Percentiles rank a stretch among this genome's conserved stretches.
phyloP scores from a whole-genome alignment of 2,888 invertebrate genomes.

The Drosophila helvetica region DNA sequence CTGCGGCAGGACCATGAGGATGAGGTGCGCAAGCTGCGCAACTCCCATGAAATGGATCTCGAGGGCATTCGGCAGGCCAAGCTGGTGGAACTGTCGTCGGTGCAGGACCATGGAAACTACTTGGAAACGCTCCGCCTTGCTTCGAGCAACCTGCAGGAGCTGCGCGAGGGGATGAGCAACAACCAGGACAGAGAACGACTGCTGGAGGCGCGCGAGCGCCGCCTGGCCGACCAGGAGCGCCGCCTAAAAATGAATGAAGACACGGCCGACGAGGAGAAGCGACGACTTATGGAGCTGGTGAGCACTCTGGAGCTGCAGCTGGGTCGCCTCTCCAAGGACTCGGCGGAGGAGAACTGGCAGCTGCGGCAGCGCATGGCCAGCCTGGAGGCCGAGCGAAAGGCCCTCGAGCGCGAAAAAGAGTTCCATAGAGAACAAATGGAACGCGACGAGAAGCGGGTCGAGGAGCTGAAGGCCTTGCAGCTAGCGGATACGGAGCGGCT shows the following conservation, averaged over 20 bases:
- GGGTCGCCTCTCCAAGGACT: slow-evolving; percentile 77
- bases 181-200: slow-evolving; percentile 79
- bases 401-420: slow-evolving; percentile 82
- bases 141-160: slow-evolving; percentile 79
- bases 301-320: slow-evolving; percentile 82
- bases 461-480: slow-evolving; percentile 81
- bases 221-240: slow-evolving; percentile 78
- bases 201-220: slow-evolving; percentile 77
- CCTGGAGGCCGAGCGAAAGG: slow-evolving; percentile 81
- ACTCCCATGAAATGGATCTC: slow-evolving; percentile 78
- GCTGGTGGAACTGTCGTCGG: slow-evolving; percentile 80
- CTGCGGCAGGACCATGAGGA: slow-evolving; percentile 80
- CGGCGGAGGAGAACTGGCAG: slow-evolving; percentile 83
- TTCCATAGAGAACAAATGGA: slow-evolving; percentile 80
- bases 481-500: slow-evolving; percentile 77
- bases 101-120: slow-evolving; percentile 83
- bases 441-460: slow-evolving; percentile 82
- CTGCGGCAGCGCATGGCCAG: slow-evolving; percentile 81
- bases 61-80: slow-evolving; percentile 83
- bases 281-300: slow-evolving; percentile 82
- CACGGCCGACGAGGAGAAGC: slow-evolving; percentile 78
- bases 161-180: slow-evolving; percentile 78
- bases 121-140: slow-evolving; percentile 81
- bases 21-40: slow-evolving; percentile 76
- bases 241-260: slow-evolving; percentile 78